Percentiles rank a stretch among this genome's conserved stretches.
Conservation (phyloP, 1,140 invertebrate species). For the Zaprionus davidi region DNA sequence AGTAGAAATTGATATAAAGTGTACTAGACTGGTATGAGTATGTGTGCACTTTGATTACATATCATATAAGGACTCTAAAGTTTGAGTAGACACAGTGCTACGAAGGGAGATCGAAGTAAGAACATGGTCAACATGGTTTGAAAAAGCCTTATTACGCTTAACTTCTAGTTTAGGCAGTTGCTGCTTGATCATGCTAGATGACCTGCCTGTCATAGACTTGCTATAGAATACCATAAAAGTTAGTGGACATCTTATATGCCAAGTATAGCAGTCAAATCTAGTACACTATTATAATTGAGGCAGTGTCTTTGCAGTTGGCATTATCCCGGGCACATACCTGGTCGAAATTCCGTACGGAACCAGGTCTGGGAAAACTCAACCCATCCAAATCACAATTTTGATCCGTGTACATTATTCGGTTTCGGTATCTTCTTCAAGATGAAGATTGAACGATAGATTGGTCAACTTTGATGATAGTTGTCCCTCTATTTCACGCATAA, state of each 20-base stretch:
- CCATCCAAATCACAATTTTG: slow-evolving; percentile 92
- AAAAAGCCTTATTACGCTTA: slow-evolving; percentile 79
- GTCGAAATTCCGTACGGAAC: slow-evolving; percentile 85
- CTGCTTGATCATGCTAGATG: slow-evolving; percentile 37
- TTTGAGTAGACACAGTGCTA: slow-evolving; percentile 30
- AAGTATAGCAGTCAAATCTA: slow-evolving; percentile 87
- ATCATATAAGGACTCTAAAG: slow-evolving; percentile 79
- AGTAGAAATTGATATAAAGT: slow-evolving; percentile 40
- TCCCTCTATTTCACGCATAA: slow-evolving; percentile 90
- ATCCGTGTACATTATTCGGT: slow-evolving; percentile 90
- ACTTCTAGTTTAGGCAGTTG: slow-evolving; percentile 50
- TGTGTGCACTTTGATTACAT: slow-evolving; percentile 9
- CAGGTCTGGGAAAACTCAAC: slow-evolving; percentile 88
- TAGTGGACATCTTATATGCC: slow-evolving; percentile 86
- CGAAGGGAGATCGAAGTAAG: slow-evolving; percentile 43
- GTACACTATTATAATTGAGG: slow-evolving; percentile 84
- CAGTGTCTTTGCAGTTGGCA: slow-evolving; percentile 84
- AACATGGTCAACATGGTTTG: slow-evolving; percentile 42
- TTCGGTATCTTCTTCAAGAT: slow-evolving; percentile 89
- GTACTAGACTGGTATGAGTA: not conserved
- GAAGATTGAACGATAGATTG: slow-evolving; percentile 88
- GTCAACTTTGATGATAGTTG: slow-evolving; percentile 89
- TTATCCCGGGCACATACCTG: slow-evolving; percentile 92
- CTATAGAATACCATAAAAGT: slow-evolving; percentile 85
- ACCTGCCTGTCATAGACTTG: slow-evolving; percentile 77